Evolutionary conservation across 1,140 invertebrate species (phyloP).

Genomic region (Drosophila varians): DNA sequence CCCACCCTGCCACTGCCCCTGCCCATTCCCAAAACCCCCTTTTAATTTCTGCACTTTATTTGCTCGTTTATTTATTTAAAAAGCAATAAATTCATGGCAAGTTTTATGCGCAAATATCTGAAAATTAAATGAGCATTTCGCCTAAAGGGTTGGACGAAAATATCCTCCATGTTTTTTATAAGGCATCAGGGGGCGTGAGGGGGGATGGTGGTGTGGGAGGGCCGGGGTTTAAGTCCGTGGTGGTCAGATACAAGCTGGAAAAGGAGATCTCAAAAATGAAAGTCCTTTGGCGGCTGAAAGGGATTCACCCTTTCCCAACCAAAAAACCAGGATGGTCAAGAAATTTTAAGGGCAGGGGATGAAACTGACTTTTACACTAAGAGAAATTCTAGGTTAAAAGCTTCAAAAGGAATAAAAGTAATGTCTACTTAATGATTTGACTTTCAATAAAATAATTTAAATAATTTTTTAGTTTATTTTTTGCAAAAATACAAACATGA

Average conservation of each 20-base stretch:
- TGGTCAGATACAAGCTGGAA: slow-evolving; percentile 55
- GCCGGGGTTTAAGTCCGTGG: slow-evolving; percentile 44
- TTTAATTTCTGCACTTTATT: slow-evolving; percentile 73
- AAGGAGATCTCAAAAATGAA: slow-evolving; percentile 59
- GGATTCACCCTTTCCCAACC: not conserved
- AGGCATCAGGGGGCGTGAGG: not conserved
- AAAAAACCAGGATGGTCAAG: not conserved
- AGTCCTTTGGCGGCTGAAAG: slow-evolving; percentile 27
- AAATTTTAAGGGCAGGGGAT: slow-evolving; percentile 6
- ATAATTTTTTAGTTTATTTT: too few relatives aligned
- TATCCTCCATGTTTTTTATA: not conserved
- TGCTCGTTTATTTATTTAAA: slow-evolving; percentile 83
- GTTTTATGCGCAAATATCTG: slow-evolving; percentile 80
- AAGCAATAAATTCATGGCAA: slow-evolving; percentile 83
- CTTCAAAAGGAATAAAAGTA: not conserved
- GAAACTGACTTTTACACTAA: not conserved
- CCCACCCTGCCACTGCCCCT: not conserved
- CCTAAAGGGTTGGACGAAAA: slow-evolving; percentile 59
- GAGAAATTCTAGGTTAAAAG: not conserved
- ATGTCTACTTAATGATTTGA: too few relatives aligned
- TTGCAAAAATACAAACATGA: too few relatives aligned
- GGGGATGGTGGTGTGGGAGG: not conserved
- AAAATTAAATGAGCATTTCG: slow-evolving; percentile 77
- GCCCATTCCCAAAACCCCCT: not conserved
- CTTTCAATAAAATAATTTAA: too few relatives aligned